Evolutionary conservation across 1,140 invertebrate species (phyloP).

Genomic region (Zaprionus kolodkinae): DNA sequence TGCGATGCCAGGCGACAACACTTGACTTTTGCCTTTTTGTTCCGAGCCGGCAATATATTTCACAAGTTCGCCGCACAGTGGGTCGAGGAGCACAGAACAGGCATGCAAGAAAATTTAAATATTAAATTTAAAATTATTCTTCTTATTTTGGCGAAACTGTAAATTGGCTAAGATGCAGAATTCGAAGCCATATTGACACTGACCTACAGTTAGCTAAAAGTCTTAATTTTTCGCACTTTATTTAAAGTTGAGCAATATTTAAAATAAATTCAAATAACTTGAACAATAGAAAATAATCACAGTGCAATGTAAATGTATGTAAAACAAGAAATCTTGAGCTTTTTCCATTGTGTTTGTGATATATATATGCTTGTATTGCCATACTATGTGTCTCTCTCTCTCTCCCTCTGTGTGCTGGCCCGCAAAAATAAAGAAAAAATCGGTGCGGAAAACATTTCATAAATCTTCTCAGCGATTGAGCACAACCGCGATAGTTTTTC

Average conservation of each 20-base stretch:
- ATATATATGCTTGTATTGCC: conserved; percentile 66
- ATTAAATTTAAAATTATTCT: too few species aligned
- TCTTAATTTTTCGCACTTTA: too few species aligned
- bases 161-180: too few species aligned
- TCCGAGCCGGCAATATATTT: conserved; percentile 12
- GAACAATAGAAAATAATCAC: conserved; percentile 1
- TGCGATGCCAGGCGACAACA: conserved; percentile 61
- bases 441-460: conserved; percentile 71
- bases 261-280: background rate
- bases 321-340: conserved; percentile 8
- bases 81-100: background rate
- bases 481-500: conserved; percentile 49
- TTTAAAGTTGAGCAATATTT: background rate
- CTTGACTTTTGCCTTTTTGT: conserved; percentile 44
- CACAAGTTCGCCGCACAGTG: background rate
- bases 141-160: too few species aligned
- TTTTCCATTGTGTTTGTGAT: conserved; percentile 48
- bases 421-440: conserved; percentile 50
- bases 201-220: too few species aligned
- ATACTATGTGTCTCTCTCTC: conserved; percentile 11
- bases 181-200: too few species aligned
- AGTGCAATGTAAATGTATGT: background rate
- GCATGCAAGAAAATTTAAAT: background rate
- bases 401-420: conserved; percentile 20
- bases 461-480: conserved; percentile 75